Base-by-base conservation (phyloP, 2,888 invertebrate species). In the Ophion obscuratus region DNA sequence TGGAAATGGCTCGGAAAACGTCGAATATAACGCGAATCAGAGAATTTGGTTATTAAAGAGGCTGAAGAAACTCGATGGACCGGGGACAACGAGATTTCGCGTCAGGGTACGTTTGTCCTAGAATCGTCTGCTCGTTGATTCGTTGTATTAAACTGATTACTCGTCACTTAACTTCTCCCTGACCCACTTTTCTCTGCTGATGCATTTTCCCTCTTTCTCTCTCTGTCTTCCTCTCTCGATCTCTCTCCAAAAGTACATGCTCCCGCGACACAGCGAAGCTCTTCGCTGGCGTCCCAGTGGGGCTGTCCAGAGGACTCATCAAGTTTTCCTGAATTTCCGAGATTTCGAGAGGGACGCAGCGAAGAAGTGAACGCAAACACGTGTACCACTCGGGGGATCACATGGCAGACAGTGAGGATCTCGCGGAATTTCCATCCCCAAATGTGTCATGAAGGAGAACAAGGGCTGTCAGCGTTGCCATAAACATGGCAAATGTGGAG, bases 51-150 rank as follows among this genome's bases (percentile, higher is more conserved):
- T 47, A 53, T 47, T 47, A 24, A 61, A 61, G 31, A 31, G 24
- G 24, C 9, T 17, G 66, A 73, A 70, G 83, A 67, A 74, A 83
- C 78, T 74, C 20, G 20, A 14, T 74, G 66, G 36, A n/a, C 17
- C 27, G 24, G n/a, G 47, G 66, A 66, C 79, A 47, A 70, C 27
- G 53, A 62, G 68, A 31, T 47, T 47, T 47, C 62, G 2, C 75
- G 40, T 83, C 53, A 71, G 36, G 24, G 47, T 78, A 64, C 53
- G 47, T 53, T 81, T 82, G 70, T 57, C 79, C 40, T 70, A 61
- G 74, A 83, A 68, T 79, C 61, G 79, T 74, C 53, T 79, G 75
- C 79, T 74, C 31, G 83, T 67, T 83, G 64, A 78, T 83, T 83
- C 66, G 77, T 77, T 61, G 79, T 68, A 79, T 79, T 79, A 10